phyloP scores from a whole-genome alignment of 2,888 invertebrate species.

The Antheraea yamamai region DNA sequence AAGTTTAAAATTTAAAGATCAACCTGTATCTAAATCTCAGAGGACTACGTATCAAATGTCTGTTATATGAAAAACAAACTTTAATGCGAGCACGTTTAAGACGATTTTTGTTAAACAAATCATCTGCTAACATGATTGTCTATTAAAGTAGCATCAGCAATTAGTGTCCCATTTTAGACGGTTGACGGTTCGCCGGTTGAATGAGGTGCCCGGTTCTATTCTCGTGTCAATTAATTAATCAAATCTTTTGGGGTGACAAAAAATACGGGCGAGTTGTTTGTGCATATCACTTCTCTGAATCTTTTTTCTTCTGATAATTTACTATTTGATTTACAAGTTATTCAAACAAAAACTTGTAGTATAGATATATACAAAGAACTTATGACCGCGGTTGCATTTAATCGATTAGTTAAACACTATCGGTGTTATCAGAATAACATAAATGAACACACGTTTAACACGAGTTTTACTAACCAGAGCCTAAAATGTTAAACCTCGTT shows the following conservation, averaged over 20 bases:
- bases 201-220: slow-evolving; percentile 15
- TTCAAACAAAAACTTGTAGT: no score
- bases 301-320: neutral
- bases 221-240: slow-evolving; percentile 16
- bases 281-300: neutral
- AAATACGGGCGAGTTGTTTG: slow-evolving; percentile 8
- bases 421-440: no score
- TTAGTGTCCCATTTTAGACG: slow-evolving; percentile 18
- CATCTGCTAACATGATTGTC: slow-evolving; percentile 27
- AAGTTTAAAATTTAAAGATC: neutral
- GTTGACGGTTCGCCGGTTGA: slow-evolving; percentile 12
- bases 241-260: slow-evolving; percentile 15
- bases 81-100: neutral
- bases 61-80: slow-evolving; percentile 16
- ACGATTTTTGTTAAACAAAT: slow-evolving; percentile 19
- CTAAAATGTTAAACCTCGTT: no score
- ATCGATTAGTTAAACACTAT: no score
- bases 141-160: slow-evolving; percentile 21
- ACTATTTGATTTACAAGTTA: neutral
- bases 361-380: no score
- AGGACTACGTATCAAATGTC: slow-evolving; percentile 13
- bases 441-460: no score
- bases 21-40: slow-evolving; percentile 2
- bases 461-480: no score
- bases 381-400: no score